Conservation (phyloP, 2,113 vertebrate genomes). For the Blennius ocellaris region DNA sequence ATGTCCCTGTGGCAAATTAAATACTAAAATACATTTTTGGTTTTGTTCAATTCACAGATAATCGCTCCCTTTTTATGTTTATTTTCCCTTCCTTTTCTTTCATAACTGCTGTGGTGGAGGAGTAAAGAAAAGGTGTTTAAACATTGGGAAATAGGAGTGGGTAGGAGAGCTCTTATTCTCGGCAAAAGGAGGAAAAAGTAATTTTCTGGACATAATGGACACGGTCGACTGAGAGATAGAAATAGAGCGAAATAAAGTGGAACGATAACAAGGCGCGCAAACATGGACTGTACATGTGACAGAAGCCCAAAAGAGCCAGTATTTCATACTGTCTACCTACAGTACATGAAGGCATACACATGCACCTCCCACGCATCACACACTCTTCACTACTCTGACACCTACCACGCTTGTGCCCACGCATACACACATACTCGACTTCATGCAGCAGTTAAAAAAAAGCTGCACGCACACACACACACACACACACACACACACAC, state of each 20-base stretch:
- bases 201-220: conserved; percentile 50
- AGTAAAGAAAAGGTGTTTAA: conserved; percentile 40
- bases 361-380: conserved; percentile 59
- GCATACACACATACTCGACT: conserved; percentile 49
- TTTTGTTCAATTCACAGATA: conserved; percentile 41
- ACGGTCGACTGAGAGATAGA: conserved; percentile 17
- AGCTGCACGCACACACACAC: background rate
- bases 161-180: conserved; percentile 23
- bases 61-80: conserved; percentile 42
- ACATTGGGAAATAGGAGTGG: conserved; percentile 40
- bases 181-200: conserved; percentile 23
- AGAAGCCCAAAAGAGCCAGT: conserved; percentile 34
- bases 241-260: conserved; percentile 19
- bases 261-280: conserved; percentile 15
- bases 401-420: conserved; percentile 68
- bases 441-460: conserved; percentile 47
- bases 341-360: conserved; percentile 41
- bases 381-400: conserved; percentile 64
- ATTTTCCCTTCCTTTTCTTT: conserved; percentile 17
- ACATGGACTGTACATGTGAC: conserved; percentile 63
- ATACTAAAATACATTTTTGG: background rate
- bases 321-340: conserved; percentile 24
- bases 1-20: no score
- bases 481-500: conserved; percentile 27
- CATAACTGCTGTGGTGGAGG: conserved; percentile 53